Percentiles rank a stretch among this genome's conserved stretches.
These are phyloP conservation scores for Gephyroberyx darwinii DNA, from an alignment of 2,797 vertebrate species.

Conservation along the genomic window DNA sequence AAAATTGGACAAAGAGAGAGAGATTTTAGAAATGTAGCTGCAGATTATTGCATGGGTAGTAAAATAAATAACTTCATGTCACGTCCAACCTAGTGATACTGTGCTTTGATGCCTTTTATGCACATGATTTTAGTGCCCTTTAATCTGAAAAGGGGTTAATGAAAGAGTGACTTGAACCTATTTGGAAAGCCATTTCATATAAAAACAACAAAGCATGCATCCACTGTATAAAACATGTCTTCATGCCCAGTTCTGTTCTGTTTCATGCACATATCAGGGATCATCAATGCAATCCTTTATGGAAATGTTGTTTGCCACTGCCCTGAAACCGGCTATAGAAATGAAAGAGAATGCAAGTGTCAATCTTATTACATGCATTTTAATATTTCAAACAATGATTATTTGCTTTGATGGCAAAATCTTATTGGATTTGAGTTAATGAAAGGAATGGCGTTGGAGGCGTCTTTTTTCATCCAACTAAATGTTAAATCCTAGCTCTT, in stretches of 20 bases:
- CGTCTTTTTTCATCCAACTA: neutral
- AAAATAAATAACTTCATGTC: slow-evolving; percentile 1
- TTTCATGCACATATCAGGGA: neutral
- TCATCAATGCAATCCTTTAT: neutral
- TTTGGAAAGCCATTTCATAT: slow-evolving; percentile 14
- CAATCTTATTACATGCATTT: slow-evolving; percentile 22
- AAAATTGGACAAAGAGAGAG: slow-evolving; percentile 14
- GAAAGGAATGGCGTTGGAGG: slow-evolving; percentile 7
- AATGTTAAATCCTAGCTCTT: slow-evolving; percentile 19
- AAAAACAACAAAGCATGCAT: neutral
- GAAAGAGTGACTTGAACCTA: slow-evolving; percentile 3
- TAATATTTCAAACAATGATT: slow-evolving; percentile 9
- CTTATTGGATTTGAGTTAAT: neutral
- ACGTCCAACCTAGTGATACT: no score
- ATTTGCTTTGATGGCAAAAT: neutral
- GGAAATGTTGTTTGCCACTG: neutral
- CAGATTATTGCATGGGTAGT: slow-evolving; percentile 25
- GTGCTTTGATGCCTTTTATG: slow-evolving; percentile 16
- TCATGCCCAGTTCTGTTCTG: neutral
- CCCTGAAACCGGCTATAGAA: neutral
- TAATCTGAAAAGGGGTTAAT: slow-evolving; percentile 17
- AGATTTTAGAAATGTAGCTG: slow-evolving; percentile 35
- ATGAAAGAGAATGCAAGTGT: neutral
- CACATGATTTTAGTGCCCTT: slow-evolving; percentile 24
- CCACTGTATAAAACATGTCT: neutral